These are phyloP conservation scores for Aphyosemion australe DNA, from an alignment of 2,113 vertebrate species.

Conservation along the genomic window DNA sequence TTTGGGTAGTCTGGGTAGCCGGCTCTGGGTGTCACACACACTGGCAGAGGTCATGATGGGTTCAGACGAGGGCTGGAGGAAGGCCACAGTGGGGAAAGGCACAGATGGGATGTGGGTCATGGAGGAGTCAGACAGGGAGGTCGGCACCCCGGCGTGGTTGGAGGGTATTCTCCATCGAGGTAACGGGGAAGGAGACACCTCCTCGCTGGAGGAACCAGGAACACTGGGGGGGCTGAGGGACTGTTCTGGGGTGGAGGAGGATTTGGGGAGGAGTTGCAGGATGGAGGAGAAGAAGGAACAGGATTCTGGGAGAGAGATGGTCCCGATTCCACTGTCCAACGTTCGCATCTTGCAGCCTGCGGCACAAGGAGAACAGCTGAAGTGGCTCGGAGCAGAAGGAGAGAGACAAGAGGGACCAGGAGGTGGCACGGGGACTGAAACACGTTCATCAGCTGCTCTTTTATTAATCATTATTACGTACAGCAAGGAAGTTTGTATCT, in stretches of 20 bases:
- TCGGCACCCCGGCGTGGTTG: conserved; percentile 69
- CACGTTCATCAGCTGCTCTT: too few species aligned
- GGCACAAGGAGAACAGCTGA: conserved; percentile 74
- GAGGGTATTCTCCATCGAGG: conserved; percentile 76
- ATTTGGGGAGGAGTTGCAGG: conserved; percentile 78
- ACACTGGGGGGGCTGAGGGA: conserved; percentile 70
- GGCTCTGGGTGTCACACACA: conserved; percentile 77
- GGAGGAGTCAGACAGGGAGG: conserved; percentile 82
- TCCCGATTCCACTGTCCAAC: conserved; percentile 91
- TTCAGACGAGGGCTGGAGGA: conserved; percentile 65
- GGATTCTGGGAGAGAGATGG: conserved; percentile 90
- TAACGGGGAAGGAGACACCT: conserved; percentile 64
- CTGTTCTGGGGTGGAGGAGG: conserved; percentile 72
- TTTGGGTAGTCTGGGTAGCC: conserved; percentile 83
- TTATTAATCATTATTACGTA: too few species aligned
- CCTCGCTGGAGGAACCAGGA: conserved; percentile 61
- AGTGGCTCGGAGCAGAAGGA: conserved; percentile 18
- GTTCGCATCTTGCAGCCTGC: conserved; percentile 92
- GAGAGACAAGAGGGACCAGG: conserved; percentile 48
- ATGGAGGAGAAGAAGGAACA: conserved; percentile 81
- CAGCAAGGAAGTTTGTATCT: too few species aligned
- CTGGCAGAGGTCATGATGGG: conserved; percentile 69
- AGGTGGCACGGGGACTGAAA: not conserved
- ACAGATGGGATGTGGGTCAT: conserved; percentile 75
- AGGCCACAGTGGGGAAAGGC: conserved; percentile 77